Evolutionary conservation across 1,140 invertebrate species (phyloP).

Genomic region (Thalassaphorura encarpata): DNA sequence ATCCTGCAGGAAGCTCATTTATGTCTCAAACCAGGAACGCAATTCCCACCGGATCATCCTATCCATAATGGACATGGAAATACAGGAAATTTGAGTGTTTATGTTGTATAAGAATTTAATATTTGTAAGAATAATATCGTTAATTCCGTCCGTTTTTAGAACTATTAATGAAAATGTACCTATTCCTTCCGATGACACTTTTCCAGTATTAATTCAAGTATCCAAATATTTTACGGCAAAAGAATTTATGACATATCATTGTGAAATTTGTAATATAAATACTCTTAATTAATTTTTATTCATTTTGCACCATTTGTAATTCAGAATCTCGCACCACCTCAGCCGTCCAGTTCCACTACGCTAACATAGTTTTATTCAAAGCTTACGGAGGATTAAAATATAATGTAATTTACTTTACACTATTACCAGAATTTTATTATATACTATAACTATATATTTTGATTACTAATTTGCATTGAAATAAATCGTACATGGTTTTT

Average conservation of each 20-base stretch:
- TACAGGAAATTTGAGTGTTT: slow-evolving; percentile 31
- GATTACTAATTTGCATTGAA: too few relatives aligned
- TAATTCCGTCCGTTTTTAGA: background rate
- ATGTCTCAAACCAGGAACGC: slow-evolving; percentile 26
- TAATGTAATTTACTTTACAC: background rate
- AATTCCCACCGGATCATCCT: slow-evolving; percentile 12
- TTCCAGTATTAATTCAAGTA: background rate
- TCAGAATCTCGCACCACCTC: background rate
- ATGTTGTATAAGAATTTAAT: slow-evolving; percentile 22
- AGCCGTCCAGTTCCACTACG: background rate
- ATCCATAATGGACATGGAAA: slow-evolving; percentile 17
- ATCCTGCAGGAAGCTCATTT: slow-evolving; percentile 78
- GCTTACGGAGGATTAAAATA: background rate
- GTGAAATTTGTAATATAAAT: background rate
- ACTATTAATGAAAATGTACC: background rate
- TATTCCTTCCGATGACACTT: background rate
- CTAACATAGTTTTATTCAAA: background rate
- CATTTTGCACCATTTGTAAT: background rate
- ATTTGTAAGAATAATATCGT: background rate
- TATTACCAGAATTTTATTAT: background rate
- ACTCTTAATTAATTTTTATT: background rate
- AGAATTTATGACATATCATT: background rate
- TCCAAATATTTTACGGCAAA: background rate
- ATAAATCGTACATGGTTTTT: too few relatives aligned
- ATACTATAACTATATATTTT: background rate